Percentiles rank a stretch among this genome's conserved stretches.
These are phyloP conservation scores for Portunus trituberculatus DNA, from an alignment of 1,140 invertebrate species.

Conservation along the genomic window DNA sequence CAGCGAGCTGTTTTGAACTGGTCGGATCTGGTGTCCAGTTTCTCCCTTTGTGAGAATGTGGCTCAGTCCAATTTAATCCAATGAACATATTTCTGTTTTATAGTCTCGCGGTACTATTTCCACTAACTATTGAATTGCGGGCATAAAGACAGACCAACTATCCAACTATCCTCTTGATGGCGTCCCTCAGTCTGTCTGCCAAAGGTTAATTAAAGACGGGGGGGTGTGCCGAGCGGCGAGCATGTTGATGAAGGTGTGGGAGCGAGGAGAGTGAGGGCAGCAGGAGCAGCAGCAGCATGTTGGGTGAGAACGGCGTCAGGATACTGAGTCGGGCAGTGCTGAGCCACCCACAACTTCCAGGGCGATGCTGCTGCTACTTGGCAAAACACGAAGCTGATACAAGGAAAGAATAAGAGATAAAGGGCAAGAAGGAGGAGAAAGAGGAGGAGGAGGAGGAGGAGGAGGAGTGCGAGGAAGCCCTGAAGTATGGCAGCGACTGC, in stretches of 20 bases:
- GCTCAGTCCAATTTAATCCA: background rate
- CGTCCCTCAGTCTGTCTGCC: conserved; percentile 4
- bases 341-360: background rate
- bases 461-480: background rate
- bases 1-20: background rate
- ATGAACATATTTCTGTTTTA: background rate
- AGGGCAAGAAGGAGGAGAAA: background rate
- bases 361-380: too few relatives aligned
- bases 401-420: background rate
- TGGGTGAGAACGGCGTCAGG: background rate
- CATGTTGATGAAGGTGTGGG: conserved; percentile 20
- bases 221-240: background rate
- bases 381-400: background rate
- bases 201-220: conserved; percentile 14
- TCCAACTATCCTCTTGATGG: background rate
- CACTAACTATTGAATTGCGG: background rate
- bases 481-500: background rate
- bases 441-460: conserved; percentile 7
- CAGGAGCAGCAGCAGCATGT: background rate
- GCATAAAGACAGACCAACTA: background rate
- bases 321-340: background rate
- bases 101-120: background rate
- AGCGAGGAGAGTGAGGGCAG: background rate
- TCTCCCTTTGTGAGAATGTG: background rate
- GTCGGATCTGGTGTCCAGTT: background rate